Percentiles rank a stretch among this genome's conserved stretches.
phyloP scores from a whole-genome alignment of 2,888 invertebrate species.

The Gisinianus flammeolus region DNA sequence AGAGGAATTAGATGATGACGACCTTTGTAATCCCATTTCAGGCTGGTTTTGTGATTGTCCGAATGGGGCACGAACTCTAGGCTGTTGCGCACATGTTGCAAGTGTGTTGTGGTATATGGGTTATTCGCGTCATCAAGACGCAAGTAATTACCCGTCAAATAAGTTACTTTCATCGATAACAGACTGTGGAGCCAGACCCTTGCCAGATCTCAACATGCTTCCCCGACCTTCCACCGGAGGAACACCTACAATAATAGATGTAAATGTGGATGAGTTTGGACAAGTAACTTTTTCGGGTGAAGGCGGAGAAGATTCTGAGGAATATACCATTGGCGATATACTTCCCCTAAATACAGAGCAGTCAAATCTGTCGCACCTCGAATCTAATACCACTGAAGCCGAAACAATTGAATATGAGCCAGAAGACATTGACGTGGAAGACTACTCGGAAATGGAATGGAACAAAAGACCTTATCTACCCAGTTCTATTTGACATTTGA shows the following conservation, averaged over 20 bases:
- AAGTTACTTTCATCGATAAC: background rate
- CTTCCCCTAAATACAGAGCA: too few relatives aligned
- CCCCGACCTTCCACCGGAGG: too few relatives aligned
- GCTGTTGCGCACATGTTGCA: background rate
- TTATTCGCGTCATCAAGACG: background rate
- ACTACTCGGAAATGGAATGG: too few relatives aligned
- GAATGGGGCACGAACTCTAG: background rate
- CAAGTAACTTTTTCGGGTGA: background rate
- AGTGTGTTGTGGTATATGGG: background rate
- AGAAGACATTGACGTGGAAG: background rate
- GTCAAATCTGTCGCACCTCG: too few relatives aligned
- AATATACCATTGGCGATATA: too few relatives aligned
- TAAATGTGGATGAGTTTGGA: background rate
- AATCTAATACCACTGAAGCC: background rate
- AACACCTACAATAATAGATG: background rate
- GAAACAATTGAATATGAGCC: background rate
- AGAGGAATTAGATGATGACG: too few relatives aligned
- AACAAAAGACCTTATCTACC: background rate
- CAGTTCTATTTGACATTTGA: too few relatives aligned
- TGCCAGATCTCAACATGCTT: background rate
- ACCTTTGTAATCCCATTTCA: background rate
- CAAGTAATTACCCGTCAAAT: background rate
- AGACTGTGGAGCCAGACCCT: background rate
- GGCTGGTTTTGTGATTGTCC: slow-evolving; percentile 1
- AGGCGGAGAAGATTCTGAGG: too few relatives aligned